These are phyloP conservation scores for Euwallacea fornicatus DNA, from an alignment of 1,140 invertebrate species.

Conservation along the genomic window DNA sequence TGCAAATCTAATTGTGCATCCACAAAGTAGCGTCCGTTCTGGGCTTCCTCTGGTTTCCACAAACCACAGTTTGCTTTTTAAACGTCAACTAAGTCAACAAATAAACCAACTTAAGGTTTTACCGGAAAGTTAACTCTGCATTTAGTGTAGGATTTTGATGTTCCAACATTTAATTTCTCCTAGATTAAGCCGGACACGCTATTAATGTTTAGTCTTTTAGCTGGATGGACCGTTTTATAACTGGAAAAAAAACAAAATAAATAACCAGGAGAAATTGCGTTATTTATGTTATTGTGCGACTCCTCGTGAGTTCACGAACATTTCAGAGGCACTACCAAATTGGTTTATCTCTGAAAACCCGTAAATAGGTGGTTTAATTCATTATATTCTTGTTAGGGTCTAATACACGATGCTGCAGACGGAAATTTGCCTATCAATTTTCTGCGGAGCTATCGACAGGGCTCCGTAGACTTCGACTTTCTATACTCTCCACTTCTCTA, in stretches of 20 bases:
- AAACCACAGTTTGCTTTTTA: no score
- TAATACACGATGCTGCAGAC: slow-evolving; percentile 9
- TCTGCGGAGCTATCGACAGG: slow-evolving; percentile 23
- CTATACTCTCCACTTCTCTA: slow-evolving; percentile 15
- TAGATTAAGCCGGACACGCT: background rate
- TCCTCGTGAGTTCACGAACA: no score
- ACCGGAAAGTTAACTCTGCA: background rate
- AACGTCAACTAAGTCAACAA: background rate
- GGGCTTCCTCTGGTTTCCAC: no score
- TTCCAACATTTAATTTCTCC: background rate
- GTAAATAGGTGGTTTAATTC: slow-evolving; percentile 19
- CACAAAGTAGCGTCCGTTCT: no score
- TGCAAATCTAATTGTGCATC: no score
- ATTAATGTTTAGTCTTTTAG: background rate
- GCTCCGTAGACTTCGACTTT: slow-evolving; percentile 17
- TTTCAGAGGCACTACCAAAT: slow-evolving; percentile 5
- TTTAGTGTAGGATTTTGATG: background rate
- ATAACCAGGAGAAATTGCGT: background rate
- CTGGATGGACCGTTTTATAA: background rate
- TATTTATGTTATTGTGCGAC: no score
- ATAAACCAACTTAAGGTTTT: slow-evolving; percentile 3
- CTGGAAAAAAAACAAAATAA: background rate
- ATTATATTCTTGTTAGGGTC: slow-evolving; percentile 32
- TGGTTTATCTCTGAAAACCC: slow-evolving; percentile 1
- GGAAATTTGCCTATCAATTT: slow-evolving; percentile 37